Base-by-base conservation (phyloP, 2,113 vertebrate genomes). In the Odobenus rosmarus region DNA sequence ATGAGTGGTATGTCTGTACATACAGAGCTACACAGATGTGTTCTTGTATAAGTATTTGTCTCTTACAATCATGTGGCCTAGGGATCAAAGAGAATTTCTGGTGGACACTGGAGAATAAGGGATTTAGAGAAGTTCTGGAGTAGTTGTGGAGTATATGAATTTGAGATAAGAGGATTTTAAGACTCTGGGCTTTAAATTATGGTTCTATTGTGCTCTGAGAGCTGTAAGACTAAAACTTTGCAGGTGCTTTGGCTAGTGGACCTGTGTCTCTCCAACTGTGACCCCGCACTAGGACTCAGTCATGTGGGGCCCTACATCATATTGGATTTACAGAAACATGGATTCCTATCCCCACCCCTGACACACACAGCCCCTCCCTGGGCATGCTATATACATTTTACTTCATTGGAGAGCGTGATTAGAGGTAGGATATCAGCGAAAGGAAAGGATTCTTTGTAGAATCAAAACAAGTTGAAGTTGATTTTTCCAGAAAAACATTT, bases 401-500 rank as follows among this genome's bases (percentile, higher is more conserved):
- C 10, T 79, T 71, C 8, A 90, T 26, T 57, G 39, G 16, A 28
- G 57, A 92, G 23, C 33, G 24, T 77, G 72, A 13, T 23, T 59
- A 19, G 26, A 1, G 21, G 12, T 9, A 51, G 21, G 14, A 36
- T 26, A 51, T n/a, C 7, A 57, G 36, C n/a, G 18, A 72, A 39
- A 93, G 31, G 79, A 36, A 89, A 51, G 26, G 18, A n/a, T 85
- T 3, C 0, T 55, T 42, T 93, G 81, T 19, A 82, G 36, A 90
- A n/a, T 16, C 19, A 33, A 84, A 81, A 51, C 16, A 49, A 81
- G 46, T 82, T 76, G 24, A 85, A 81, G 16, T 84, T 90, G 16
- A 67, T 92, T 82, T 76, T 90, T 61, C 19, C 11, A 74, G 93
- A 49, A 80, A 64, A 55, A 96, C 6, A 31, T 90, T 80, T 91